phyloP scores from a whole-genome alignment of 1,140 invertebrate species.

The Notospermus geniculatus region DNA sequence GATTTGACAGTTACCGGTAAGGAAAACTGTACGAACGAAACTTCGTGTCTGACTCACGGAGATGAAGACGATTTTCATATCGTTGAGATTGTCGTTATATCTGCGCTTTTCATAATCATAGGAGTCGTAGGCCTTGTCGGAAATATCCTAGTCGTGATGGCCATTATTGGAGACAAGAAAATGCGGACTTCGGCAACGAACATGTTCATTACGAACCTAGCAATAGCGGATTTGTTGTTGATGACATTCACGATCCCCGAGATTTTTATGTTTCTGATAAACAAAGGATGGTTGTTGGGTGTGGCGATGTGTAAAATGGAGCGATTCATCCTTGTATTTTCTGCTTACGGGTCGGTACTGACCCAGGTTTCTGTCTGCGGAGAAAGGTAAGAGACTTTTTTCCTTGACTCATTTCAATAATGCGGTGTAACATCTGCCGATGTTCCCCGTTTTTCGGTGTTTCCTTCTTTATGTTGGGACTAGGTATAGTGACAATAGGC shows the following conservation, averaged over 20 bases:
- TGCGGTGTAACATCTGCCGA: too few relatives aligned
- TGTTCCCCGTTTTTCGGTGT: too few relatives aligned
- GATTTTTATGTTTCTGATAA: constrained; percentile 38
- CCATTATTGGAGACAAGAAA: constrained; percentile 6
- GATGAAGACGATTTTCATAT: not conserved
- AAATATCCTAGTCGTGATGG: not conserved
- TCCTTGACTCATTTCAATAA: constrained; percentile 29
- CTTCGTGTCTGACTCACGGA: too few relatives aligned
- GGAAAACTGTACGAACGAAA: too few relatives aligned
- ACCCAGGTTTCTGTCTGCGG: constrained; percentile 39
- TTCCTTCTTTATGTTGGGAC: too few relatives aligned
- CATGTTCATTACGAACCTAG: constrained; percentile 41
- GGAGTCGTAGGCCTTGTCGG: constrained; percentile 4
- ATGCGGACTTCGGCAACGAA: constrained; percentile 30
- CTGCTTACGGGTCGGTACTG: constrained; percentile 39
- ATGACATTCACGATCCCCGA: constrained; percentile 37
- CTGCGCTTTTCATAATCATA: not conserved
- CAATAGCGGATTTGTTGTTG: constrained; percentile 37
- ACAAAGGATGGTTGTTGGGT: constrained; percentile 37
- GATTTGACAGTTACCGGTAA: too few relatives aligned
- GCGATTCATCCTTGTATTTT: constrained; percentile 32
- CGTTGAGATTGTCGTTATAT: not conserved
- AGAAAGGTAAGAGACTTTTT: constrained; percentile 37
- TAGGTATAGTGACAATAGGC: too few relatives aligned
- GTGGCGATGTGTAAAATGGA: constrained; percentile 27